These are phyloP conservation scores for Hydrozoanthus tunicans DNA, from an alignment of 64 coral and sea anemone species.

Conservation along the genomic window DNA sequence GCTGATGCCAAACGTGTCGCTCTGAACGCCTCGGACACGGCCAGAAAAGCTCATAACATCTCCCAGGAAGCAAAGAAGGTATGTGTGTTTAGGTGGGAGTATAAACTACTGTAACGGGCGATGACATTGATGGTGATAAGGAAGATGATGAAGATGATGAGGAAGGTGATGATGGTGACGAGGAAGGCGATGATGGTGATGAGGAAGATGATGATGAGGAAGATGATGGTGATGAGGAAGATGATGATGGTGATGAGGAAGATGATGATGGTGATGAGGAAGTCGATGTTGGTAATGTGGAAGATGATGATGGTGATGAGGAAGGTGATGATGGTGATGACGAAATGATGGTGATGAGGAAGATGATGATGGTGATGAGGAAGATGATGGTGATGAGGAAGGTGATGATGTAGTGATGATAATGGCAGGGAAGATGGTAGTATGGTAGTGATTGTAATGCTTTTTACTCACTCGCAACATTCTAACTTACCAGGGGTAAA, in stretches of 20 bases:
- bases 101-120: not conserved
- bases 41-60: constrained; percentile 70
- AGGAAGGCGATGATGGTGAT: not conserved
- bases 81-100: not conserved
- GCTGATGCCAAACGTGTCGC: constrained; percentile 62
- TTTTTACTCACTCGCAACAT: no score
- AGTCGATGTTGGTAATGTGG: not conserved
- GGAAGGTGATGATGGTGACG: not conserved
- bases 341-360: not conserved
- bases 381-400: not conserved
- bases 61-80: constrained; percentile 67
- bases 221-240: not conserved
- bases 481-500: no score
- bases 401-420: not conserved
- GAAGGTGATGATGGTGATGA: not conserved
- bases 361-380: not conserved
- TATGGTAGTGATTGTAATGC: not conserved
- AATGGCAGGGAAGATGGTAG: not conserved
- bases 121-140: not conserved
- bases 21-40: constrained; percentile 62
- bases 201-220: not conserved
- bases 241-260: not conserved
- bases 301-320: not conserved
- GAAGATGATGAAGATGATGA: not conserved
- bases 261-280: not conserved